Base-by-base conservation (phyloP, 2,888 invertebrate genomes). In the Ormyrus pomaceus region DNA sequence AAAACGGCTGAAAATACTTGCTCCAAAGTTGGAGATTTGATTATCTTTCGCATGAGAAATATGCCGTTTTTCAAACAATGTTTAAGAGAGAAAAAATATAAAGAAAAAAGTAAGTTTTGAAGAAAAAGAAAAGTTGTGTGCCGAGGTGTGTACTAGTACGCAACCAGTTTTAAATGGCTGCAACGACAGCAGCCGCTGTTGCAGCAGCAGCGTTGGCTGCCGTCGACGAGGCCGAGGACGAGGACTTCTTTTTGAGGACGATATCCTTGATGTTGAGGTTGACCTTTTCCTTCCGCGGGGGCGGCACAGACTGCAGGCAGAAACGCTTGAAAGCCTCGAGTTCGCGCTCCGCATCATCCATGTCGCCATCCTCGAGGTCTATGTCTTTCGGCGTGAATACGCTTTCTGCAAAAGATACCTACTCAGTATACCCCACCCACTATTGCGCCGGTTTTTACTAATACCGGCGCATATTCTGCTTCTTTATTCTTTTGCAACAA, bases 321-420 rank as follows among this genome's bases (percentile, higher is more conserved):
- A 96, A 96, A 34, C 96, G 93, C 90, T 97, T 97, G 91, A 97
- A 96, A 2, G 95, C 95, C 88, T 97, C 97, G 83, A 96, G 92
- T 89, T 97, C 97, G 2, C 95, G 92, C 87, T 96, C 96, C 56
- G 94, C 94, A 77, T 95, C 95, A 88, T 96, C 96, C 87, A 96
- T 92, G 59, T 95, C 94, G 19, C 95, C 95, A 83, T 95, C 93
- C 89, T 96, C 95, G 82, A 95, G 92, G 90, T 96, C 95, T 85
- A 93, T 93, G 88, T 95, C 95, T 91, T 95, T 95, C 65, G 96
- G 96, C 85, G 94, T 94, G 92, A 96, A 97, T 82, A 96, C 94
- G 91, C 94, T 96, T 87, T 90, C 90, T 91, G 90, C 82, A 91
- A 91, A 89, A 89, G 51, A 80, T 72, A 75, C 64, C 72, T 66